phyloP scores from a whole-genome alignment of 1,140 invertebrate species.

The Armadillidium nasatum region DNA sequence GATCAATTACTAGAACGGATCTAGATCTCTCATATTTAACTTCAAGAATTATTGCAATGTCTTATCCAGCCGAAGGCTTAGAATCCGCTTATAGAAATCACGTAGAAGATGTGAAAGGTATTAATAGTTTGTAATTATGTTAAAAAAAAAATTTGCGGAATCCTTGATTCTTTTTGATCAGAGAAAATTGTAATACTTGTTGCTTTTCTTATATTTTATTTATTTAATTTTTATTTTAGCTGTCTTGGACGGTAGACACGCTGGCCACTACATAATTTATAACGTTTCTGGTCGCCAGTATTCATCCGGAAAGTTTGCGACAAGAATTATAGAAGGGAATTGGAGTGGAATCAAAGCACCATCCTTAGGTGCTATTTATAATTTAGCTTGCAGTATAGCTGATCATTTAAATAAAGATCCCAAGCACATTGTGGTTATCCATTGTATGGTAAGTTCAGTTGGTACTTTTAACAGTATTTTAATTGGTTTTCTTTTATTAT shows the following conservation, averaged over 20 bases:
- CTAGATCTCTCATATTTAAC: constrained; percentile 87
- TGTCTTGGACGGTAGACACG: constrained; percentile 58
- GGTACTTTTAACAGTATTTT: constrained; percentile 46
- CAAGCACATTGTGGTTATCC: constrained; percentile 75
- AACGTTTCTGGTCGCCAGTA: constrained; percentile 69
- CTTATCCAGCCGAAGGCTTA: constrained; percentile 87
- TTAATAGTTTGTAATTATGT: constrained; percentile 41
- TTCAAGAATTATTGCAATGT: constrained; percentile 82
- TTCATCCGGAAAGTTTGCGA: constrained; percentile 56
- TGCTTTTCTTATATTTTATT: no score
- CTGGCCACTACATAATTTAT: constrained; percentile 68
- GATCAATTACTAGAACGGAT: constrained; percentile 79
- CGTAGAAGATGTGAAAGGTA: constrained; percentile 79
- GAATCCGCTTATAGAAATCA: constrained; percentile 89
- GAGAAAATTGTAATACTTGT: background rate
- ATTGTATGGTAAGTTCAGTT: constrained; percentile 79
- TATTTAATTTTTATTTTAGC: constrained; percentile 29
- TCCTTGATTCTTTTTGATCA: no score
- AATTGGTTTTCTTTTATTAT: constrained; percentile 18
- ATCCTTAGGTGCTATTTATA: constrained; percentile 68
- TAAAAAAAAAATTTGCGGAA: no score
- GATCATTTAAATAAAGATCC: constrained; percentile 74
- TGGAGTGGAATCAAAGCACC: constrained; percentile 66
- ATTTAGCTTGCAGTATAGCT: constrained; percentile 80
- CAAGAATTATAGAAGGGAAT: constrained; percentile 56